Evolutionary conservation across 2,113 vertebrate genomes (phyloP).

Genomic region (Cephalopterus ornatus): DNA sequence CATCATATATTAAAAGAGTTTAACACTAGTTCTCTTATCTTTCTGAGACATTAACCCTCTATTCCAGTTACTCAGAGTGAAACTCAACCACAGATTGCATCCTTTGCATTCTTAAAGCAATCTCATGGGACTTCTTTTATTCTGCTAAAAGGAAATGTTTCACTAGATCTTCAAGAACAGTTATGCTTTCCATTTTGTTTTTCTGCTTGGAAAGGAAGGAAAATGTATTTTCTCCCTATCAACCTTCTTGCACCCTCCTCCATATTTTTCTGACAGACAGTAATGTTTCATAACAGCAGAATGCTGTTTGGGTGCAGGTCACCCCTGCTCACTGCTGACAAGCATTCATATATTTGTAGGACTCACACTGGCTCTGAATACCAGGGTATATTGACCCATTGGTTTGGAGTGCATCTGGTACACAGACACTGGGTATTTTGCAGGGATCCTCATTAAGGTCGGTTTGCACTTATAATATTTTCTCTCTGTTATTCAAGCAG

Average conservation of each 20-base stretch:
- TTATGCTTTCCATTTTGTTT: background rate
- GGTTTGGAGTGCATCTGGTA: background rate
- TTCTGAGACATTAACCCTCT: background rate
- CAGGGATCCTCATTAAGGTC: background rate
- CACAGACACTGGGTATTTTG: fast-evolving
- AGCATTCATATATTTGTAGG: fast-evolving
- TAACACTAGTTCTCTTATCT: background rate
- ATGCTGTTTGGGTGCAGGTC: background rate
- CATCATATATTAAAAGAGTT: background rate
- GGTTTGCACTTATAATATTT: background rate
- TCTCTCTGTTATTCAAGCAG: background rate
- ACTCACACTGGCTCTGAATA: background rate
- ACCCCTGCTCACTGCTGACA: background rate
- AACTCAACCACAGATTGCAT: background rate
- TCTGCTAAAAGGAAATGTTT: background rate
- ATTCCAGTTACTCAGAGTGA: background rate
- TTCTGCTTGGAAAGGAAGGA: background rate
- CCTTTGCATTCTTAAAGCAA: background rate
- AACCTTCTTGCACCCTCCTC: background rate
- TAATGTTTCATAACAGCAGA: background rate
- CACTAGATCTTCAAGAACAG: background rate
- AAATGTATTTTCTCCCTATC: background rate
- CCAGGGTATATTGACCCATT: fast-evolving
- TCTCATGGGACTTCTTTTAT: background rate
- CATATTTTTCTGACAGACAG: background rate